phyloP scores from a whole-genome alignment of 1,140 invertebrate species.

The Stenopsyche tienmushanensis region DNA sequence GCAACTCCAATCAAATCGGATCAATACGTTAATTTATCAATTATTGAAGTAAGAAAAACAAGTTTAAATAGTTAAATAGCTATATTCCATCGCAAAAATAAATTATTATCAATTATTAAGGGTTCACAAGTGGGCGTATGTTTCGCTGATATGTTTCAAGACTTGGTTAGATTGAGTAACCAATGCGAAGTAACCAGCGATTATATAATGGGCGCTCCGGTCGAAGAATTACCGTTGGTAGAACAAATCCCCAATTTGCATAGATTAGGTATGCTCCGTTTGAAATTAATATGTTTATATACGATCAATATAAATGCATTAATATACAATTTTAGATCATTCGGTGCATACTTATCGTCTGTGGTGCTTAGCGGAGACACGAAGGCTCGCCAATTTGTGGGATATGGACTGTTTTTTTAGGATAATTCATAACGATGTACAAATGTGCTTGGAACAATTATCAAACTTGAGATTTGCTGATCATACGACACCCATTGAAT shows the following conservation, averaged over 20 bases:
- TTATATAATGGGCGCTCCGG: slow-evolving; percentile 63
- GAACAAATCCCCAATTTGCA: slow-evolving; percentile 80
- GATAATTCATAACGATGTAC: slow-evolving; percentile 64
- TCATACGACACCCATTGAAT: slow-evolving; percentile 56
- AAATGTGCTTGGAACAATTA: slow-evolving; percentile 65
- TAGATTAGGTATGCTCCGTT: slow-evolving; percentile 58
- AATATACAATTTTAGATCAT: slow-evolving; percentile 58
- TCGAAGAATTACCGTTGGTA: slow-evolving; percentile 70
- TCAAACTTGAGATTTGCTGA: slow-evolving; percentile 64
- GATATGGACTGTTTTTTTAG: slow-evolving; percentile 65
- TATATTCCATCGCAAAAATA: too few relatives aligned
- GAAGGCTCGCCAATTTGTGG: slow-evolving; percentile 71
- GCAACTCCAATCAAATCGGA: slow-evolving; percentile 48
- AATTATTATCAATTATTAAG: slow-evolving; percentile 43
- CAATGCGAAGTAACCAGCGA: slow-evolving; percentile 68
- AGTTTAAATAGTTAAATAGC: too few relatives aligned
- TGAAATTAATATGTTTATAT: background rate
- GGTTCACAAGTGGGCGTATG: slow-evolving; percentile 61
- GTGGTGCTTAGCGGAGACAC: slow-evolving; percentile 70
- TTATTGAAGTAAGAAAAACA: slow-evolving; percentile 52
- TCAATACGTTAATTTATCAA: slow-evolving; percentile 49
- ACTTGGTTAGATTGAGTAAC: slow-evolving; percentile 65
- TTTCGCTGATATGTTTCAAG: slow-evolving; percentile 63
- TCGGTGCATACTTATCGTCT: slow-evolving; percentile 72
- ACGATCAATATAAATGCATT: background rate